Conservation (phyloP, 2,888 invertebrate species). For the Nomada fabriciana region DNA sequence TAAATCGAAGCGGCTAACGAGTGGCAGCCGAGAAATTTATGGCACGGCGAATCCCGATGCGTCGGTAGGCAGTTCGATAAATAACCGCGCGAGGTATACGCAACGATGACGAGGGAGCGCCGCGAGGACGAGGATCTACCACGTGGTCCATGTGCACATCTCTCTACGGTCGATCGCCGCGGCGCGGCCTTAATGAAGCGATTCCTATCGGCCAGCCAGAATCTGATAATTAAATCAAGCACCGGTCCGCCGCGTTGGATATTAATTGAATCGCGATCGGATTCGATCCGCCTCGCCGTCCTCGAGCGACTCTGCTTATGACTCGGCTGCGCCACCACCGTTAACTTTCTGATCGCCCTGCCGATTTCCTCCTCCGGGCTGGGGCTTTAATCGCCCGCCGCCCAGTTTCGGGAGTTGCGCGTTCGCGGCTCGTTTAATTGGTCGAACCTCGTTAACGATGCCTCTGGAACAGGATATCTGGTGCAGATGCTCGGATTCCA, state of each 20-base stretch:
- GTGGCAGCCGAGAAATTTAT: conserved; percentile 32
- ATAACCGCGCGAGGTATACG: conserved; percentile 15
- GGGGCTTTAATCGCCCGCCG: conserved; percentile 24
- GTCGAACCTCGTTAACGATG: conserved; percentile 34
- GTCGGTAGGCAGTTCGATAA: conserved; percentile 44
- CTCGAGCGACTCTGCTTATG: conserved; percentile 66
- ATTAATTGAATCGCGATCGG: conserved; percentile 77
- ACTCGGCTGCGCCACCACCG: conserved; percentile 41
- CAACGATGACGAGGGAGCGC: conserved; percentile 32
- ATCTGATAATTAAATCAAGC: conserved; percentile 82
- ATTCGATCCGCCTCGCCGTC: conserved; percentile 67
- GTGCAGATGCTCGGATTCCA: neutral
- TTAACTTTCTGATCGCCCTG: conserved; percentile 40
- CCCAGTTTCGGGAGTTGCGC: conserved; percentile 23
- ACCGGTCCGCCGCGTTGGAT: conserved; percentile 64
- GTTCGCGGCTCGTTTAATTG: conserved; percentile 45
- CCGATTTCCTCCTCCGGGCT: conserved; percentile 9
- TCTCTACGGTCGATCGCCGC: neutral
- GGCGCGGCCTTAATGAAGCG: conserved; percentile 76
- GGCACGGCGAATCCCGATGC: conserved; percentile 21
- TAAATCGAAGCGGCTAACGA: conserved; percentile 38
- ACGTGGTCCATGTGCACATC: conserved; percentile 30
- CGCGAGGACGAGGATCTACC: conserved; percentile 40
- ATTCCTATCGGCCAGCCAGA: conserved; percentile 76
- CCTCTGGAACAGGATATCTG: neutral